These are phyloP conservation scores for Idaea dimidiata DNA, from an alignment of 2,888 invertebrate species.

Conservation along the genomic window DNA sequence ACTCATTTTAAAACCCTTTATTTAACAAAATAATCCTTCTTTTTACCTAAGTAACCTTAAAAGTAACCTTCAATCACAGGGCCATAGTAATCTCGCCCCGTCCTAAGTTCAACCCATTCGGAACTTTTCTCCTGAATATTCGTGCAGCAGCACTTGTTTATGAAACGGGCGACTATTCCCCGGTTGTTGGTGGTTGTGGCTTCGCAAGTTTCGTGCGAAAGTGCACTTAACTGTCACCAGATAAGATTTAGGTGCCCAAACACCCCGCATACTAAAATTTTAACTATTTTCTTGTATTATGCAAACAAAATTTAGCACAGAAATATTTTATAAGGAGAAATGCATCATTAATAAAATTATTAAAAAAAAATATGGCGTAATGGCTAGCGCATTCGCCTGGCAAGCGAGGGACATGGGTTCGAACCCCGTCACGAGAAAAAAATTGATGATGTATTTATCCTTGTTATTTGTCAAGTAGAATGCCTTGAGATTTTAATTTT, in stretches of 20 bases:
- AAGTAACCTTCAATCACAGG: too few relatives aligned
- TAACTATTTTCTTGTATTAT: constrained; percentile 19
- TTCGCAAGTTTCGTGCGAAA: constrained; percentile 61
- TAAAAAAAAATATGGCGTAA: too few relatives aligned
- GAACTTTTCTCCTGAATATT: constrained; percentile 78
- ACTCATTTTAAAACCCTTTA: too few relatives aligned
- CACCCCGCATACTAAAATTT: constrained; percentile 30
- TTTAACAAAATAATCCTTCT: too few relatives aligned
- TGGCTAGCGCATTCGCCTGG: too few relatives aligned
- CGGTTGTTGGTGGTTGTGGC: constrained; percentile 67
- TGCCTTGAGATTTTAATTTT: too few relatives aligned
- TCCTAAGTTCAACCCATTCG: constrained; percentile 17
- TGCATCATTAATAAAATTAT: too few relatives aligned
- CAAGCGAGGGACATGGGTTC: too few relatives aligned
- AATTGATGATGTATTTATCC: too few relatives aligned
- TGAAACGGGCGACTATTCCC: constrained; percentile 54
- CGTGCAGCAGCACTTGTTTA: constrained; percentile 65
- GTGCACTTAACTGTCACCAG: constrained; percentile 53
- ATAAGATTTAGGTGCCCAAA: constrained; percentile 57
- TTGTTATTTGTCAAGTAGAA: too few relatives aligned
- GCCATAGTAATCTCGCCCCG: constrained; percentile 10
- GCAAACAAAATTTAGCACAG: neutral
- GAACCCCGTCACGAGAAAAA: too few relatives aligned
- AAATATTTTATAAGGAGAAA: too few relatives aligned
- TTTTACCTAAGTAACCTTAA: neutral